These are phyloP conservation scores for Peromyscus nudipes DNA, from an alignment of 2,797 vertebrate genomes.

Conservation along the genomic window DNA sequence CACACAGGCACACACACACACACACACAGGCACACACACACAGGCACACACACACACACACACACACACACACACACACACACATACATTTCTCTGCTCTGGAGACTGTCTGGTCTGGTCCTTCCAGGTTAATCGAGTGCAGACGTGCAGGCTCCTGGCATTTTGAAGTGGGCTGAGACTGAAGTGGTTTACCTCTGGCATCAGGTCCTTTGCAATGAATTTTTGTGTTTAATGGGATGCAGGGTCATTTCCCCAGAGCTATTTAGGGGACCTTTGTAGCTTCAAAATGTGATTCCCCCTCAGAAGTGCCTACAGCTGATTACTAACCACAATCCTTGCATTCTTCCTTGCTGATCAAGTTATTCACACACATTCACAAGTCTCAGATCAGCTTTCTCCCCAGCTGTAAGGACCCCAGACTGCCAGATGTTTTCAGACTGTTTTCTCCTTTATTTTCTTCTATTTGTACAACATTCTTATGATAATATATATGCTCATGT, in stretches of 20 bases:
- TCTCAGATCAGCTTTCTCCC: conserved; percentile 84
- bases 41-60: neutral
- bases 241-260: conserved; percentile 94
- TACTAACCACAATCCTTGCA: conserved; percentile 94
- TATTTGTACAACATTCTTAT: conserved; percentile 59
- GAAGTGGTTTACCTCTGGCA: conserved; percentile 87
- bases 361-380: conserved; percentile 91
- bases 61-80: neutral
- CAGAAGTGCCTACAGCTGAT: conserved; percentile 94
- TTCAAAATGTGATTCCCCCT: conserved; percentile 91
- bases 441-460: conserved; percentile 52
- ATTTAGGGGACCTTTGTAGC: conserved; percentile 94
- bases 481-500: neutral
- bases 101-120: conserved; percentile 75
- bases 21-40: neutral
- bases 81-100: conserved; percentile 39
- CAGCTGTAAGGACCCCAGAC: conserved; percentile 72
- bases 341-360: conserved; percentile 93
- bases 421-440: conserved; percentile 42
- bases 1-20: neutral
- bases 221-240: conserved; percentile 89
- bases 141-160: conserved; percentile 79
- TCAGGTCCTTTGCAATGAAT: conserved; percentile 77
- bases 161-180: conserved; percentile 83
- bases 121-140: conserved; percentile 83